phyloP scores from a whole-genome alignment of 2,797 vertebrate genomes.

The Ispidina lecontei region DNA sequence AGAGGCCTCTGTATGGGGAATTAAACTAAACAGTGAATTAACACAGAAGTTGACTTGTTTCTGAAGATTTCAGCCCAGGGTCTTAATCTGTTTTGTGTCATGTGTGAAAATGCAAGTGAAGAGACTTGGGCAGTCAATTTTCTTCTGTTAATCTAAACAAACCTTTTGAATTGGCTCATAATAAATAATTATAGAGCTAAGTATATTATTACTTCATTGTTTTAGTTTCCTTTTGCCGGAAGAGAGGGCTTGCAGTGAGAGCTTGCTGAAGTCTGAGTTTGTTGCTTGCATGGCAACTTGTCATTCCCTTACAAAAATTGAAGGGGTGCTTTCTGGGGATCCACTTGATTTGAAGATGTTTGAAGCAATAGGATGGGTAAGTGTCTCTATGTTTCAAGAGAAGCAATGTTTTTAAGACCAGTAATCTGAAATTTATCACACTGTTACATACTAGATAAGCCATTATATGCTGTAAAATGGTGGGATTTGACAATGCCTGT shows the following conservation, averaged over 20 bases:
- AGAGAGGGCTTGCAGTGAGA: slow-evolving; percentile 87
- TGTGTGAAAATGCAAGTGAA: slow-evolving; percentile 18
- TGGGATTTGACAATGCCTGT: background rate
- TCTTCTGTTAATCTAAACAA: slow-evolving; percentile 60
- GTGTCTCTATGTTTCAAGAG: slow-evolving; percentile 48
- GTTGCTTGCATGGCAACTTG: slow-evolving; percentile 98
- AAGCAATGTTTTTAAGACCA: background rate
- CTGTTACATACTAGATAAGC: background rate
- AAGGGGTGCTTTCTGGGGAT: slow-evolving; percentile 94
- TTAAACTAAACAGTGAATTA: background rate
- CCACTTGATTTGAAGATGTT: slow-evolving; percentile 99
- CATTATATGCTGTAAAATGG: background rate
- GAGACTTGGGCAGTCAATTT: slow-evolving; percentile 40
- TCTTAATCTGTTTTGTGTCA: background rate
- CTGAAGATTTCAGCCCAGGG: background rate
- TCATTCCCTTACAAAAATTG: slow-evolving; percentile 98
- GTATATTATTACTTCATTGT: slow-evolving; percentile 58
- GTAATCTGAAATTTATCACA: background rate
- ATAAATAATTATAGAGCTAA: slow-evolving; percentile 53
- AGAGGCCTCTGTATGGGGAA: background rate
- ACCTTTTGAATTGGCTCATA: slow-evolving; percentile 61
- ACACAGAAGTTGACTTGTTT: background rate
- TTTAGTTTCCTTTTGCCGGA: slow-evolving; percentile 91
- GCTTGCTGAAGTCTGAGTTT: slow-evolving; percentile 92
- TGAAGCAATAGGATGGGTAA: slow-evolving; percentile 97